A percentile compares a stretch with the other conserved stretches of the same genome.
Evolutionary conservation across 2,888 invertebrate genomes (phyloP).

Genomic region (Caenorhabditis angaria): DNA sequence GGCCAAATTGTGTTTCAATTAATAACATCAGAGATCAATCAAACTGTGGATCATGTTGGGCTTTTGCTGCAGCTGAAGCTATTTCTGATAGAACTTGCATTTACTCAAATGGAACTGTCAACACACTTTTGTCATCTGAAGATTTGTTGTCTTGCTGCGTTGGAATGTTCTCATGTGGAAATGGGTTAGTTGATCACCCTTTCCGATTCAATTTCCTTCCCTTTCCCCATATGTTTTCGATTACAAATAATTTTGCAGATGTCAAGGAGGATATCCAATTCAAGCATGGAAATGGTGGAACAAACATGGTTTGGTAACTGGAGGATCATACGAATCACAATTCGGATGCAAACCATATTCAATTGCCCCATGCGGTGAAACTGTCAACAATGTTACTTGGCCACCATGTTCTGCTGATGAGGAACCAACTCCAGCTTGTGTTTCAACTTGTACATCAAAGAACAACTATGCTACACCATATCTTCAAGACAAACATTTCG

Average conservation of each 20-base stretch:
- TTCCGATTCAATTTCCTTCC: too few species aligned
- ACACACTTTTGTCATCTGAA: conserved; percentile 73
- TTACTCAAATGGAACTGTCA: conserved; percentile 69
- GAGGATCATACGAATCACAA: conserved; percentile 73
- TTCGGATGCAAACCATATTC: conserved; percentile 87
- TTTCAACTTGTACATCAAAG: conserved; percentile 17
- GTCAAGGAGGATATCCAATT: conserved; percentile 46
- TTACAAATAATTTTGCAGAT: too few species aligned
- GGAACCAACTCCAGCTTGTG: conserved; percentile 33
- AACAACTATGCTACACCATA: conserved; percentile 26
- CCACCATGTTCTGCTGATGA: conserved; percentile 17
- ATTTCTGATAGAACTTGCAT: conserved; percentile 75
- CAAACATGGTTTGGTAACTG: too few species aligned
- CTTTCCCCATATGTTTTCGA: too few species aligned
- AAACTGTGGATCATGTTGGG: conserved; percentile 82
- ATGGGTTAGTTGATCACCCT: conserved; percentile 73
- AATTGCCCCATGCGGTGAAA: conserved; percentile 84
- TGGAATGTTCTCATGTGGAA: conserved; percentile 72
- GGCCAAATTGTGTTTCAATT: conserved; percentile 43
- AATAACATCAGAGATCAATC: conserved; percentile 46
- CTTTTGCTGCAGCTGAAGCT: conserved; percentile 75
- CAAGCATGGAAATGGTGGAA: conserved; percentile 44
- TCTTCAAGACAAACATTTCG: conserved; percentile 28
- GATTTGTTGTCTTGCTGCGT: conserved; percentile 72
- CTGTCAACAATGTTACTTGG: conserved; percentile 82